phyloP scores from a whole-genome alignment of 2,888 invertebrate species.

The Cyclophora albipunctata region DNA sequence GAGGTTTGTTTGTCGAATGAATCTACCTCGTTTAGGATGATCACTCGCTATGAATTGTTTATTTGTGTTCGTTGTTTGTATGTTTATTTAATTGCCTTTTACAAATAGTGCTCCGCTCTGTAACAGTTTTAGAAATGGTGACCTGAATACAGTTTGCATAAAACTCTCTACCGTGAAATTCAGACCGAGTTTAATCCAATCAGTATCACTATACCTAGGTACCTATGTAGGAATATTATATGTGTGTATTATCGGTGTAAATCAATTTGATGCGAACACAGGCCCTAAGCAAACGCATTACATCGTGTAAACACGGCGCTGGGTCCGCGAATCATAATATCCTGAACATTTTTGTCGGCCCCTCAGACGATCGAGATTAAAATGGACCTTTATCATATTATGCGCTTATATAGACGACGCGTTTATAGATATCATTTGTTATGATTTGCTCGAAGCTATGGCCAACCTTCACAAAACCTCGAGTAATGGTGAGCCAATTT shows the following conservation, averaged over 20 bases:
- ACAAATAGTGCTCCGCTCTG: constrained; percentile 3
- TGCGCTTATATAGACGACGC: too few species aligned
- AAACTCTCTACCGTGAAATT: too few species aligned
- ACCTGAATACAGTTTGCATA: too few species aligned
- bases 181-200: too few species aligned
- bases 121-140: too few species aligned
- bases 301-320: constrained; percentile 47
- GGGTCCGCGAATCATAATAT: constrained; percentile 44
- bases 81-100: constrained; percentile 14
- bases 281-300: constrained; percentile 56
- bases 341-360: constrained; percentile 26
- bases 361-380: constrained; percentile 22
- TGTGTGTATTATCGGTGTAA: constrained; percentile 33
- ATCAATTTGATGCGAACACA: constrained; percentile 44
- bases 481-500: too few species aligned
- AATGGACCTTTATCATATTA: constrained; percentile 16
- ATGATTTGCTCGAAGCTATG: too few species aligned
- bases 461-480: too few species aligned
- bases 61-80: constrained; percentile 11
- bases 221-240: too few species aligned
- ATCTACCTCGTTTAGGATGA: constrained; percentile 19
- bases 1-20: constrained; percentile 14
- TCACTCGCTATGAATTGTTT: constrained; percentile 20
- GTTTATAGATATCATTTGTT: too few species aligned
- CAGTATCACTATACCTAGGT: too few species aligned